Evolutionary conservation across 1,140 invertebrate species (phyloP), one percentile per base, ranked within the genome.

Genomic region (Eufriesea mexicana): DNA sequence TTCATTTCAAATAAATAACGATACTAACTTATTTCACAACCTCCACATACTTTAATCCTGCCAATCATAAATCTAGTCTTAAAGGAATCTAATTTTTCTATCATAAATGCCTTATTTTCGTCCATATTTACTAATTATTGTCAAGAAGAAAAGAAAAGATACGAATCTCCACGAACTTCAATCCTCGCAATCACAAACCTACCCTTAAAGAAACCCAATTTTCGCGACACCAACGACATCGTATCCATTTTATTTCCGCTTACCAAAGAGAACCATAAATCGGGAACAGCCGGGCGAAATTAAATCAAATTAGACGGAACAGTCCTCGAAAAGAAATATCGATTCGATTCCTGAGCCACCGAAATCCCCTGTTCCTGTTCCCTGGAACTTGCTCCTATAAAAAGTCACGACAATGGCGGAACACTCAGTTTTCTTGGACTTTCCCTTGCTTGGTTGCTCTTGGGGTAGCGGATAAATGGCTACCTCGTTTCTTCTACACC

Each of bases 381-480:
- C 8, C 14, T 18, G 2, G 42, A 62, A 51, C 28, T 67, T 23
- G 59, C 54, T 16, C 20, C 59, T 54, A n/a, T 66, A 83, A 85
- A 88, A 88, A 75, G 86, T 85, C 84, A 64, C 55, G 73, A 79
- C 71, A 85, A 88, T 89, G 86, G 84, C 84, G 84, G 75, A 59
- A 62, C 76, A 73, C 62, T 71, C 71, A 85, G 86, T 89, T 89
- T 89, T 89, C 87, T 89, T 88, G 87, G 87, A 88, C 87, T 88
- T 88, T 88, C 87, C 75, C 86, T 55, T 75, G 86, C 75, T 89
- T 83, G 87, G 87, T 89, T 88, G 85, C 79, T 89, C 75, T 77
- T 79, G 70, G 83, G 87, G 87, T 88, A 89, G 83, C 79, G 86
- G 79, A 89, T 89, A 89, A 89, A 89, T 89, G 87, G 87, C 87